These are phyloP conservation scores for Chaetogeoica ovagalla DNA, from an alignment of 2,888 invertebrate species.

Conservation along the genomic window DNA sequence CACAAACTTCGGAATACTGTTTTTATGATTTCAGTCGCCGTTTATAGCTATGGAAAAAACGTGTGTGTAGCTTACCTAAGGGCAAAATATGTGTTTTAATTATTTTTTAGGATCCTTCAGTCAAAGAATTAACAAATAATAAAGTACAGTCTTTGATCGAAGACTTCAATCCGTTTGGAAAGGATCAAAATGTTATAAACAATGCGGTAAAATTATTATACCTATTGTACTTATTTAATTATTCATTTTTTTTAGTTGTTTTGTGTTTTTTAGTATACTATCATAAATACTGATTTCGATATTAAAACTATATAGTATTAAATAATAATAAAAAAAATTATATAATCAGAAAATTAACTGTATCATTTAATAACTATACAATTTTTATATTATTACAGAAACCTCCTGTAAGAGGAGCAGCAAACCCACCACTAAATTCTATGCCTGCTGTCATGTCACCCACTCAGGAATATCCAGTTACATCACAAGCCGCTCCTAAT, in stretches of 20 bases:
- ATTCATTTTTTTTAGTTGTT: constrained; percentile 37
- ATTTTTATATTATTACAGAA: constrained; percentile 56
- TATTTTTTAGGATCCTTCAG: constrained; percentile 81
- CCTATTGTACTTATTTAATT: constrained; percentile 47
- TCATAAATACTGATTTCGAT: too few species aligned
- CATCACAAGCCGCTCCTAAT: constrained; percentile 67
- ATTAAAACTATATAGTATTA: background rate
- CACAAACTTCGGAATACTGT: too few species aligned
- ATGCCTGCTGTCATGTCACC: constrained; percentile 85
- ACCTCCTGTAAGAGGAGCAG: constrained; percentile 60
- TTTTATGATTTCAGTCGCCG: background rate
- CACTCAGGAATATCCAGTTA: constrained; percentile 62
- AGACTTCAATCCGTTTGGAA: constrained; percentile 53
- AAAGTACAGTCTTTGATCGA: constrained; percentile 52
- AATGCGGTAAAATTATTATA: constrained; percentile 49
- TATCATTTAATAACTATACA: background rate
- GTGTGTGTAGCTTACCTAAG: constrained; percentile 30
- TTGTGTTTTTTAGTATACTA: background rate
- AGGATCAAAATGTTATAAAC: constrained; percentile 50
- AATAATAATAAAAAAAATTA: background rate
- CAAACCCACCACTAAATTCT: constrained; percentile 63
- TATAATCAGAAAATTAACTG: background rate
- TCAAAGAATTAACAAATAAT: constrained; percentile 77
- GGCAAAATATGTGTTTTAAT: constrained; percentile 24
- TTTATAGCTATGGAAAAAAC: background rate